Evolutionary conservation across 2,113 vertebrate species (phyloP), one percentile per base, ranked within the genome.

Genomic region (Hipposideros armiger): DNA sequence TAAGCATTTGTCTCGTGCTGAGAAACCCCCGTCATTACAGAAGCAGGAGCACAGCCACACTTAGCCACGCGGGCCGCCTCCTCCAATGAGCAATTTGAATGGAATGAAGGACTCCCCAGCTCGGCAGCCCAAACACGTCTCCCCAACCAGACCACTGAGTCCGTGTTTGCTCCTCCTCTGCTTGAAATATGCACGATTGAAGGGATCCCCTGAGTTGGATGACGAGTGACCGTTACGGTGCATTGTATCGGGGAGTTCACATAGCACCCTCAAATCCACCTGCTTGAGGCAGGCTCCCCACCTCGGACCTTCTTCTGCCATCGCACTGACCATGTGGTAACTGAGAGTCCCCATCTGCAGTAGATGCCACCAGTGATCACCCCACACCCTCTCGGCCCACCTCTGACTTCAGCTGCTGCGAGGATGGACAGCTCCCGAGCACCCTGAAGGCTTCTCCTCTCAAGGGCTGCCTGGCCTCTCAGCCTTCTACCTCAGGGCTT

Each of bases 31-130:
- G 7, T 47, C 11, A 0, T 7, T 16, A 7, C 47, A 24, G 58
- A 52, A 81, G 67, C 32, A 42, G 64, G 5, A 32, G 36, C 47
- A 22, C 4, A 9, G 26, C 56, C 76, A 26, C 42, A 4, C 9
- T 62, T 6, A 16, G 50, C n/a, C 20, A 10, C 36, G 28, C 32
- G 19, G 69, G 52, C 11, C 3, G 52, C 54, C 26, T 40, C 69
- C n/a, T n/a, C 42, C 26, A 17, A 15, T 11, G 26, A 52, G 58
- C 42, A 0, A 8, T 16, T 7, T 0, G 0, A 54, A 17, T 3
- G 10, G 17, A 19, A 4, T 0, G 58, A 58, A 11, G 74, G 45
- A 54, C 11, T 24, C 67, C 50, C n/a, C 87, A 32, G 58, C 11
- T 16, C 36, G 26, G 62, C 64, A 40, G 78, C 24, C 47, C 58